Base-by-base conservation (phyloP, 2,888 invertebrate species). In the Rhyacophila evoluta region DNA sequence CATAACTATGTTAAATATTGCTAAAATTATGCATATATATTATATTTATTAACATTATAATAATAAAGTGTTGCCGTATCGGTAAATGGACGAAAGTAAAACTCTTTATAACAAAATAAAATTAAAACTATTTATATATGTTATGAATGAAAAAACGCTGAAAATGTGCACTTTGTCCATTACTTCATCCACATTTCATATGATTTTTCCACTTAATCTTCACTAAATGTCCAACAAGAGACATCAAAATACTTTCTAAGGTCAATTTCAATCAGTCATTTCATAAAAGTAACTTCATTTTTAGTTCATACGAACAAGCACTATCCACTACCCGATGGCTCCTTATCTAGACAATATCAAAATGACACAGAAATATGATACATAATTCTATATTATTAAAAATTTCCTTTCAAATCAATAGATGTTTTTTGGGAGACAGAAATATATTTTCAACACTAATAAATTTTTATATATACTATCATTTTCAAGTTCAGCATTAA, bases 1-100 rank as follows among this genome's bases (percentile, higher is more conserved):
- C 27, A 75, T 70, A 70, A 70, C 41, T 75, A 70, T 19, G 68
- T 55, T 74, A 28, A 75, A 39, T 75, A 75, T 75, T 75, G 75
- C 75, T 75, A 75, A 70, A 75, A 70, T 38, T 38, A 37, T 75
- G 8, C 38, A 70, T 27, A 10, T 55, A 55, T 55, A 19, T 55
- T 55, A 33, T 33, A 33, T 33, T 33, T 33, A 33, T 33, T n/a
- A 33, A 33, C 29, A 33, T 55, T 55, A 55, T 55, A 55, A 69
- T 33, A 69, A 12, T 69, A 69, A 27, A 69, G 28, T 28, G 69
- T 33, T 33, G 33, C 29, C 69, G 12, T 29, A 69, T 55, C 10
- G 55, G n/a, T 15, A 33, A 69, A 5, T 69, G 69, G 69, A 69
- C 69, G 69, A 69, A 69, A 28, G 28, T 69, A 33, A 28, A 33